Evolutionary conservation across 1,140 invertebrate species (phyloP).

Genomic region (Lerema accius): DNA sequence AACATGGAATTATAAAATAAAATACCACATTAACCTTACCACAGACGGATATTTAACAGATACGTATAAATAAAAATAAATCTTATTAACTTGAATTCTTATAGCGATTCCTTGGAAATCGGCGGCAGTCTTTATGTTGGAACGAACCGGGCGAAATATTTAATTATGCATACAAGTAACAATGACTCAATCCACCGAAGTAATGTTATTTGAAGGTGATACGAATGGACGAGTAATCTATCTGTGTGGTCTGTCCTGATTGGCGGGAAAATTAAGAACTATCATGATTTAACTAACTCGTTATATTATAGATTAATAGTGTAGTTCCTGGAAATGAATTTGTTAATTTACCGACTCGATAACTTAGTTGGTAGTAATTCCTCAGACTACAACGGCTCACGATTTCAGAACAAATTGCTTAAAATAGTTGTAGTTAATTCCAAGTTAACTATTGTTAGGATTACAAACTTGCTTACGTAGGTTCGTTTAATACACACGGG

Average conservation of each 20-base stretch:
- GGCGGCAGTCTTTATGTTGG: conserved; percentile 39
- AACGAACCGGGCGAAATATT: conserved; percentile 25
- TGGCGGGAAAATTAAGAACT: neutral
- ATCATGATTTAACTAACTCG: neutral
- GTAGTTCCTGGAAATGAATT: no score
- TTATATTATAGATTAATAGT: no score
- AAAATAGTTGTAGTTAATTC: no score
- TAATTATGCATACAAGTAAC: conserved; percentile 25
- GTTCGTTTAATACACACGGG: no score
- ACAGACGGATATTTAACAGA: conserved; percentile 13
- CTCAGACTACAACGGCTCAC: no score
- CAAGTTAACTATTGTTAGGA: no score
- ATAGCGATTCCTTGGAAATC: conserved; percentile 37
- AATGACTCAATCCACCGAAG: conserved; percentile 34
- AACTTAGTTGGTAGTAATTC: no score
- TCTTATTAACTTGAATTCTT: conserved; percentile 40
- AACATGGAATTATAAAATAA: conserved; percentile 4
- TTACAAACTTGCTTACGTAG: no score
- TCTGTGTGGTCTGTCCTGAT: conserved; percentile 48
- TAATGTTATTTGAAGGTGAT: conserved; percentile 73
- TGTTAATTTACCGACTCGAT: no score
- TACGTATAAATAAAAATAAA: conserved; percentile 34
- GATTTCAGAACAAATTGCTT: no score
- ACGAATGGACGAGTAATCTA: conserved; percentile 27
- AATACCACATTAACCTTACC: conserved; percentile 15